These are phyloP conservation scores for Pipistrellus pygmaeus DNA, from an alignment of 2,797 vertebrate genomes.

Conservation along the genomic window DNA sequence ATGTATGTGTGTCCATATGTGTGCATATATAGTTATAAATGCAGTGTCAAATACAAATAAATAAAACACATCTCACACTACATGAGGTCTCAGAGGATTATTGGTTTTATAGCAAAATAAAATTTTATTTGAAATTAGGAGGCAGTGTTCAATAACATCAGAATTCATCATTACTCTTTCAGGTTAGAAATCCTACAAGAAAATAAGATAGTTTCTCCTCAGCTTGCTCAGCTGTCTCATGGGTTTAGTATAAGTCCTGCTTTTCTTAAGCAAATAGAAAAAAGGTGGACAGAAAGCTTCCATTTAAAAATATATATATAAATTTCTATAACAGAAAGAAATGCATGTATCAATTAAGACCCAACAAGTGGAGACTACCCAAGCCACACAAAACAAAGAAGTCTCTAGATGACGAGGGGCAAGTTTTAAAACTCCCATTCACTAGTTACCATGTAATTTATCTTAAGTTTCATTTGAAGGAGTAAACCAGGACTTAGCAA, in stretches of 20 bases:
- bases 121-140: not conserved
- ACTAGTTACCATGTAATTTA: not conserved
- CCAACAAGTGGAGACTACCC: not conserved
- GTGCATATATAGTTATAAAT: not conserved
- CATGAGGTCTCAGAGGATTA: not conserved
- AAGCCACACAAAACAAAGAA: not conserved
- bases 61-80: conserved; percentile 10
- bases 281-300: not conserved
- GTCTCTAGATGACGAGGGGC: not conserved
- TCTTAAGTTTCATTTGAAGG: not conserved
- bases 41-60: not conserved
- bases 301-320: not conserved
- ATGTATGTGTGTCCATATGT: not conserved
- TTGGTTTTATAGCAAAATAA: conserved; percentile 46
- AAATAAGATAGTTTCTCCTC: not conserved
- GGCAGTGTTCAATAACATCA: not conserved
- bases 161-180: conserved; percentile 1
- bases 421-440: not conserved
- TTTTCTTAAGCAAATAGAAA: conserved; percentile 38
- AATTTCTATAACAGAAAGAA: not conserved
- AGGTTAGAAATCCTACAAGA: not conserved
- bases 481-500: not conserved
- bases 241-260: not conserved
- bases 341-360: not conserved
- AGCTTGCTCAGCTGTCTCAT: not conserved